Evolutionary conservation across 2,797 vertebrate genomes (phyloP).

Genomic region (Liasis olivaceus): DNA sequence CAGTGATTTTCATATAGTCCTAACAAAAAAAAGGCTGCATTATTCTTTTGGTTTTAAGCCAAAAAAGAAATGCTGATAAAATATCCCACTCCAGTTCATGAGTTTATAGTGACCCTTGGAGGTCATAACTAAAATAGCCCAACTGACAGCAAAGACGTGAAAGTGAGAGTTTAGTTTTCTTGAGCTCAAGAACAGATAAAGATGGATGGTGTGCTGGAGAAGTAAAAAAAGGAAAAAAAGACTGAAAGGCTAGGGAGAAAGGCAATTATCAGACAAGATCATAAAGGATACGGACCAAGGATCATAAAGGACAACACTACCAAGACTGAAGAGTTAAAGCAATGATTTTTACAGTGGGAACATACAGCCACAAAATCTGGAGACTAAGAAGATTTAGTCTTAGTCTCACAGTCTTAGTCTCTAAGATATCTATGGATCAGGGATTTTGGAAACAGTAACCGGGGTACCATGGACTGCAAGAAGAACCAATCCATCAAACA

Average conservation of each 20-base stretch:
- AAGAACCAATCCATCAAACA: neutral
- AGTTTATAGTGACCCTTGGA: constrained; percentile 15
- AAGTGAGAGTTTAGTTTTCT: neutral
- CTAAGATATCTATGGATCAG: neutral
- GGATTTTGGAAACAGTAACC: neutral
- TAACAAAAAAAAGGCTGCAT: neutral
- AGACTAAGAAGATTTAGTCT: neutral
- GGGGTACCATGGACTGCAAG: neutral
- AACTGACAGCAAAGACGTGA: neutral
- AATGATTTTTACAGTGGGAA: neutral
- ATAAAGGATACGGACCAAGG: neutral
- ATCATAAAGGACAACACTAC: neutral
- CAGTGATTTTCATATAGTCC: neutral
- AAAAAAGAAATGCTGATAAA: neutral
- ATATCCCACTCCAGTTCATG: fast-evolving
- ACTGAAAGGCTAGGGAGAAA: neutral
- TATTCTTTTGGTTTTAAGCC: neutral
- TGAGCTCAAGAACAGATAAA: neutral
- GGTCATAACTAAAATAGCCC: constrained; percentile 13
- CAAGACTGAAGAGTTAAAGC: neutral
- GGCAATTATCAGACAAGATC: neutral
- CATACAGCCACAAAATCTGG: neutral
- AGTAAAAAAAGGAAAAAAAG: neutral
- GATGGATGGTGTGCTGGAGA: neutral
- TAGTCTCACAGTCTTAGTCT: too few species aligned